Base-by-base conservation (phyloP, 1,140 invertebrate genomes). In the Psilanteris sp. region DNA sequence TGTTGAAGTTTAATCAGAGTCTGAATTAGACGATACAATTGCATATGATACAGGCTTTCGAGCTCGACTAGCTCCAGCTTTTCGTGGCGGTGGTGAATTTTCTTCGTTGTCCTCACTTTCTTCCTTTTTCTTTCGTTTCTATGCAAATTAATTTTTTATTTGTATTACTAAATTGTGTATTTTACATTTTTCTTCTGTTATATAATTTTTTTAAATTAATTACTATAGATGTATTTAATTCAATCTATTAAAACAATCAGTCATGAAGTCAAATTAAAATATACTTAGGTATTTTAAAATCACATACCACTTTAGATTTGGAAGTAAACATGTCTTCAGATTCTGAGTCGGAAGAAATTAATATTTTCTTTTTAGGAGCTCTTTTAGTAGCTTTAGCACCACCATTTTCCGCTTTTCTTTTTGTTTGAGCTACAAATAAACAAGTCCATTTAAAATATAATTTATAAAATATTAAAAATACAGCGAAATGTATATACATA, bases 391-490 rank as follows among this genome's bases (percentile, higher is more conserved):
- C 57, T 48, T 85, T 85, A 1, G 71, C 71, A 24, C 81, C 81
- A 22, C 85, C 85, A 41, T 84, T 85, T 61, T 86, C 84, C 20
- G 81, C 34, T 61, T 88, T 88, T 64, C 86, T 81, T 57, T 85
- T 89, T 11, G 31, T 7, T 20, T 52, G 13, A 6, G 78, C 52
- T 24, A 67, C 82, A 22, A 11, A 46, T 3, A 29, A 2, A 20
- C 18, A 20, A 3, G 5, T 20, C 18, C 2, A 20, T 5, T 20
- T 20, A 20, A 20, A 20, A 20, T n/a, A n/a, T n/a, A n/a, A n/a
- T n/a, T n/a, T n/a, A n/a, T n/a, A n/a, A n/a, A n/a, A n/a, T n/a
- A n/a, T n/a, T n/a, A n/a, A n/a, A n/a, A n/a, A n/a, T n/a, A n/a
- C n/a, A n/a, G n/a, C n/a, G n/a, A n/a, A n/a, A n/a, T n/a, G n/a